phyloP scores from a whole-genome alignment of 2,797 vertebrate species.

The Psittacula echo region DNA sequence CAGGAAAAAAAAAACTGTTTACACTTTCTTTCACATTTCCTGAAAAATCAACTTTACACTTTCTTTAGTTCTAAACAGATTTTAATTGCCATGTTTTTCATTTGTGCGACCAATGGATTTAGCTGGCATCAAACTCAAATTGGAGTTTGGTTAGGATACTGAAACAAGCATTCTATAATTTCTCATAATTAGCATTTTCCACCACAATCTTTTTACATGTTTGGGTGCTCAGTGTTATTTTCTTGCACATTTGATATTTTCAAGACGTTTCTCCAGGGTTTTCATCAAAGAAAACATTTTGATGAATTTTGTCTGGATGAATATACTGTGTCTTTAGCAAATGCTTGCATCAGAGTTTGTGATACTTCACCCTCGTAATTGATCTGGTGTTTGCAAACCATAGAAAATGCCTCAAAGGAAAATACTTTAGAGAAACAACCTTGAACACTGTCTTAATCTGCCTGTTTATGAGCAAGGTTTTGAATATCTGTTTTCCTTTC shows the following conservation, averaged over 20 bases:
- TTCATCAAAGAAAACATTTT: conserved; percentile 21
- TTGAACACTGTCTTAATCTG: conserved; percentile 18
- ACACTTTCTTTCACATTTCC: background rate
- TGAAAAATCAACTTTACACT: background rate
- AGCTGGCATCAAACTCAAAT: background rate
- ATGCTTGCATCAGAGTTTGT: background rate
- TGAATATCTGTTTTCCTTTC: conserved; percentile 34
- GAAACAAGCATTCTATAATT: background rate
- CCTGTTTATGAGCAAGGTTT: conserved; percentile 12
- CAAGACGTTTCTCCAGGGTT: conserved; percentile 20
- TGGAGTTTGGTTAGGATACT: background rate
- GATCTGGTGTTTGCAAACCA: conserved; percentile 31
- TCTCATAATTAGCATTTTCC: conserved; percentile 36
- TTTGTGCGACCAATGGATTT: conserved; percentile 15
- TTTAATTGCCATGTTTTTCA: background rate
- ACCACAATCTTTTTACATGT: background rate
- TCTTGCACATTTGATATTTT: background rate
- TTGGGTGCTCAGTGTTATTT: background rate
- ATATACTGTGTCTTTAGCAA: background rate
- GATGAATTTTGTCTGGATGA: conserved; percentile 29
- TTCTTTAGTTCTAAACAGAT: background rate
- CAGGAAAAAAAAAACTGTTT: background rate
- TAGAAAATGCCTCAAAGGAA: conserved; percentile 43
- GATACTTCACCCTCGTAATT: conserved; percentile 40
- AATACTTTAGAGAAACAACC: background rate